Base-by-base conservation (phyloP, 1,140 invertebrate genomes). In the Lordiphosa clarofinis region DNA sequence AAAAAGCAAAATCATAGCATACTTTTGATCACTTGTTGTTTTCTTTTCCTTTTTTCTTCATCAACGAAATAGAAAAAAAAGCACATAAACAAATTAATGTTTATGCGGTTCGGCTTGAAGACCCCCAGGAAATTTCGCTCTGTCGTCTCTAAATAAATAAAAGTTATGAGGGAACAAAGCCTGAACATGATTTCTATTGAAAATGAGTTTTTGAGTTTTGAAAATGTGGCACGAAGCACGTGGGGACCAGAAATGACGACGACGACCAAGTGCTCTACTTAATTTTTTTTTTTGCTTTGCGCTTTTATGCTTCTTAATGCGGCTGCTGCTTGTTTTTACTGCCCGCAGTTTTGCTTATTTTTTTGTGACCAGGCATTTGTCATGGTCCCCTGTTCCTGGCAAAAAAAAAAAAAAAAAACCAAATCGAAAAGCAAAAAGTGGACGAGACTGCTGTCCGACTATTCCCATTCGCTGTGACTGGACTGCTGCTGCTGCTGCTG, bases 201-300 rank as follows among this genome's bases (percentile, higher is more conserved):
- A 40, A 19, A 19, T 42, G 4, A 42, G 15, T 42, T 42, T 28
- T 19, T 11, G 8, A 42, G 39, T 12, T 40, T 31, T 31, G 6
- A 31, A 31, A 31, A 31, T 31, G 28, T 31, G 28, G 28, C 28
- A 31, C 28, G 15, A n/a, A n/a, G 15, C 15, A 8, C 39, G 12
- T 40, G 3, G 15, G 38, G 19, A 36, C 47, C 37, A 50, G 31
- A 50, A 21, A 43, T 19, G 31, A 61, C 54, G 33, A 43, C 15
- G 40, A 53, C 48, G 37, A 55, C 60, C 38, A 66, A 61, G 33
- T 66, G 63, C 57, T 66, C 57, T 56, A 61, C 33, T 61, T 48
- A 21, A 28, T 44, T 44, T 43, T 24, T 15, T 42, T 24, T 43
- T 24, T 11, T 19, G 10, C 15, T 44, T 58, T 31, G 8, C 6